Percentiles rank a stretch among this genome's conserved stretches.
Conservation (phyloP, 2,888 invertebrate species). For the Tipula lateralis region DNA sequence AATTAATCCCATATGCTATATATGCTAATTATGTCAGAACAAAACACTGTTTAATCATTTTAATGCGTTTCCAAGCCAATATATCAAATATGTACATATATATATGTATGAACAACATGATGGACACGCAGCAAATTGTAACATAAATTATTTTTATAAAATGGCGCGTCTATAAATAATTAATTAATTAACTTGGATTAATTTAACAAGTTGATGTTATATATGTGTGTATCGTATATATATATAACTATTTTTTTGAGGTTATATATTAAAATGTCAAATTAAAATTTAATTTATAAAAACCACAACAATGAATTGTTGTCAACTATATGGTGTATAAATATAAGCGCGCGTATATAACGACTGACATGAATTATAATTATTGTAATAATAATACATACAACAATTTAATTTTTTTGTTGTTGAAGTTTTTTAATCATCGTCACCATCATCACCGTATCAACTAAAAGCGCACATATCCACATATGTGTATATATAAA, state of each 20-base stretch:
- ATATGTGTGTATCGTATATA: not conserved
- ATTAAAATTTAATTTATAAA: slow-evolving; percentile 24
- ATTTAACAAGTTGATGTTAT: slow-evolving; percentile 15
- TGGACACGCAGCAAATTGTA: not conserved
- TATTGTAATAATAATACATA: slow-evolving; percentile 19
- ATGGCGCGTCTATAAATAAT: slow-evolving; percentile 24
- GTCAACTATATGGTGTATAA: not conserved
- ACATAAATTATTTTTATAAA: not conserved
- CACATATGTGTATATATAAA: not conserved
- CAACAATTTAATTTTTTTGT: not conserved
- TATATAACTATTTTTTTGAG: not conserved
- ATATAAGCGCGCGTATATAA: not conserved
- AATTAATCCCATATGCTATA: too few relatives aligned
- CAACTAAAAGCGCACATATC: not conserved
- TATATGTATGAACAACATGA: not conserved
- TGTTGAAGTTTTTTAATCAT: slow-evolving; percentile 19
- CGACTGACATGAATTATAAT: slow-evolving; percentile 19
- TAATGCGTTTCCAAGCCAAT: not conserved
- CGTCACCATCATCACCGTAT: not conserved
- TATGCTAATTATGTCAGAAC: too few relatives aligned
- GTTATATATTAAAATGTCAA: slow-evolving; percentile 24
- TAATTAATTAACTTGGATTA: slow-evolving; percentile 24
- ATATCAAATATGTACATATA: not conserved
- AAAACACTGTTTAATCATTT: not conserved
- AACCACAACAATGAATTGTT: slow-evolving; percentile 24